A percentile compares a stretch with the other conserved stretches of the same genome.
Evolutionary conservation across 2,888 invertebrate species (phyloP).

Genomic region (Phasia obesa): DNA sequence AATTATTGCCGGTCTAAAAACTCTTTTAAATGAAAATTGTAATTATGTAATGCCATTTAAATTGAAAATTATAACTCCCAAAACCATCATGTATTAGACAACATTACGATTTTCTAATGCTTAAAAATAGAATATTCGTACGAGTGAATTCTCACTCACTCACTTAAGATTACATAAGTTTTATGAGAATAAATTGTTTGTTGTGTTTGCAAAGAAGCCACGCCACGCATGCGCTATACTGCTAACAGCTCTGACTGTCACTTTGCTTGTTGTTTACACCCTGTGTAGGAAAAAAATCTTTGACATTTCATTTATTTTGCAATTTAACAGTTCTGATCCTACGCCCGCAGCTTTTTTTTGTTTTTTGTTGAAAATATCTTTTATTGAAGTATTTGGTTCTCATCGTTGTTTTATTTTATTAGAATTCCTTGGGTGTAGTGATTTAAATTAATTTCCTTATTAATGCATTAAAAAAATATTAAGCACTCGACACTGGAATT

Average conservation of each 20-base stretch:
- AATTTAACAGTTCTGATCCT: conserved; percentile 73
- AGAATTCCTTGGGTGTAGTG: conserved; percentile 72
- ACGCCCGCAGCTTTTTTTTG: conserved; percentile 78
- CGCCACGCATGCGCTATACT: conserved; percentile 59
- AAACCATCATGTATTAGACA: conserved; percentile 73
- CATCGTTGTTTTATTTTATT: conserved; percentile 70
- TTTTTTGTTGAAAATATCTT: conserved; percentile 16
- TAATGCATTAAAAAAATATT: conserved; percentile 72
- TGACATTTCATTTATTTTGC: conserved; percentile 54
- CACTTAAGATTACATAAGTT: conserved; percentile 68
- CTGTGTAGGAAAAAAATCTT: conserved; percentile 33
- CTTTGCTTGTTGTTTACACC: background rate
- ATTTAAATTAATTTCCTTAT: conserved; percentile 81
- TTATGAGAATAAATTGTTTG: background rate
- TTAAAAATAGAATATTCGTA: too few relatives aligned
- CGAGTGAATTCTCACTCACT: conserved; percentile 46
- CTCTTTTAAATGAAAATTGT: conserved; percentile 9
- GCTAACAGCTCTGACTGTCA: background rate
- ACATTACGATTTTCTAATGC: conserved; percentile 27
- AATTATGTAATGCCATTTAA: conserved; percentile 35
- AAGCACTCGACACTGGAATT: conserved; percentile 23
- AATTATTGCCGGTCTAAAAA: conserved; percentile 16
- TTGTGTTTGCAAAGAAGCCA: background rate
- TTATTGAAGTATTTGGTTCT: conserved; percentile 71
- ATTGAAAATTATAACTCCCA: conserved; percentile 57